Percentiles rank a stretch among this genome's conserved stretches.
Evolutionary conservation across 1,140 invertebrate genomes (phyloP).

Genomic region (Solenopsis invicta): DNA sequence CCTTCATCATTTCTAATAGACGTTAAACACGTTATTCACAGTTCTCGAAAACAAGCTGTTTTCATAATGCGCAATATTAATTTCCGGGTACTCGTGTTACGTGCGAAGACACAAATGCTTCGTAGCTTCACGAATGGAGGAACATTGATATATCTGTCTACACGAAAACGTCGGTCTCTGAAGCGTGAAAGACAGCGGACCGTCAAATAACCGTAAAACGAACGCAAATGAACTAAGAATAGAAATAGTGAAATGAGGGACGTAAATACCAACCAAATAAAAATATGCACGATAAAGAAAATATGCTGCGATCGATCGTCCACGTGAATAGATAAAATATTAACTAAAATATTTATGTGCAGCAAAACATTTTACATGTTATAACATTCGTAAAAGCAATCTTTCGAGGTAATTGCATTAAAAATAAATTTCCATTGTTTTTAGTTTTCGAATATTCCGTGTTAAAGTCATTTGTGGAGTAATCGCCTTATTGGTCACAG

Average conservation of each 20-base stretch:
- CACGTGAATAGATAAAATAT: not conserved
- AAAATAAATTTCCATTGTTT: not conserved
- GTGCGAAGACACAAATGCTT: not conserved
- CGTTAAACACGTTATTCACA: not conserved
- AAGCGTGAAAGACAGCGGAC: constrained; percentile 9
- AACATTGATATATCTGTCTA: constrained; percentile 11
- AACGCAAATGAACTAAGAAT: constrained; percentile 8
- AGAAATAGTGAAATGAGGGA: constrained; percentile 4
- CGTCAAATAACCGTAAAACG: not conserved
- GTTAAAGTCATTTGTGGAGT: not conserved
- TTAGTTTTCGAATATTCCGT: not conserved
- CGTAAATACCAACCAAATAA: not conserved
- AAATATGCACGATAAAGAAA: not conserved
- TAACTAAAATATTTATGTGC: not conserved
- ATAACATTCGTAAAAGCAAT: not conserved
- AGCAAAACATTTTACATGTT: not conserved
- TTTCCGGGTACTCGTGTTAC: constrained; percentile 7
- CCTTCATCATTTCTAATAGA: not conserved
- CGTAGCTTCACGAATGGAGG: not conserved
- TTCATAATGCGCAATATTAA: constrained; percentile 29
- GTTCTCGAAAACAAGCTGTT: constrained; percentile 16
- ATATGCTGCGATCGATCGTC: not conserved
- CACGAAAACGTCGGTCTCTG: constrained; percentile 20
- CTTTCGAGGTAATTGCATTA: not conserved
- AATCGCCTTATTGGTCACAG: not conserved